phyloP scores from a whole-genome alignment of 2,888 invertebrate species.

The Lissonota sp. region DNA sequence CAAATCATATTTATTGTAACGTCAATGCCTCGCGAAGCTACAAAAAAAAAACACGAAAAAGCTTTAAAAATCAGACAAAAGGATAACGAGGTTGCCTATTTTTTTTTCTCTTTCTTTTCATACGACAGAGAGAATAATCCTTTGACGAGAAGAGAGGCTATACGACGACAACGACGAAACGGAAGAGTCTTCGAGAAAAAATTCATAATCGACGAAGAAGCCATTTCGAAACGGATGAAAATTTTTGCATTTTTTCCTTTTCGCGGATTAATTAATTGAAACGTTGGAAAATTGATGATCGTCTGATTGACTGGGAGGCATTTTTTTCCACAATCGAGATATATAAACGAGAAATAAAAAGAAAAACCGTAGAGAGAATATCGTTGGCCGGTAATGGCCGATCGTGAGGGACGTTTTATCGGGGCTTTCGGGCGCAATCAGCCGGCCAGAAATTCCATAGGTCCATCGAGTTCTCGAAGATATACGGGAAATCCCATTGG shows the following conservation, averaged over 20 bases:
- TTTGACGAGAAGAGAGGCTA: conserved; percentile 35
- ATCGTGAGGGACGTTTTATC: conserved; percentile 68
- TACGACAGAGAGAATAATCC: conserved; percentile 51
- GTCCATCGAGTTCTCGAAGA: conserved; percentile 65
- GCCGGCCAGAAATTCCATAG: conserved; percentile 67
- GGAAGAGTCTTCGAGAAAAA: not conserved
- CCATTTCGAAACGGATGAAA: not conserved
- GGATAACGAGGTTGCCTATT: conserved; percentile 58
- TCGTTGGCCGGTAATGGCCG: conserved; percentile 70
- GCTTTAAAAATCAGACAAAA: conserved; percentile 11
- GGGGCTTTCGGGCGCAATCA: conserved; percentile 71
- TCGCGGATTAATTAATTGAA: not conserved
- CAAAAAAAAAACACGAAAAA: not conserved
- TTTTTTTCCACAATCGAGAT: too few relatives aligned
- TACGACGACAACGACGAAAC: not conserved
- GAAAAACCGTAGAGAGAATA: not conserved
- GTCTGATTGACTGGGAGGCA: conserved; percentile 2
- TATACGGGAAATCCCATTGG: conserved; percentile 73
- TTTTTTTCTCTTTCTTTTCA: conserved; percentile 44
- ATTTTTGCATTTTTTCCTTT: not conserved
- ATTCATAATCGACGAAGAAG: not conserved
- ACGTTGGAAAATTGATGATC: not conserved
- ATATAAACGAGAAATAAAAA: conserved; percentile 1
- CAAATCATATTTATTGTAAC: conserved; percentile 26
- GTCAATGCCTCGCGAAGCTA: conserved; percentile 37